Conservation (phyloP, 1,140 invertebrate species). For the Neodiprion lecontei region DNA sequence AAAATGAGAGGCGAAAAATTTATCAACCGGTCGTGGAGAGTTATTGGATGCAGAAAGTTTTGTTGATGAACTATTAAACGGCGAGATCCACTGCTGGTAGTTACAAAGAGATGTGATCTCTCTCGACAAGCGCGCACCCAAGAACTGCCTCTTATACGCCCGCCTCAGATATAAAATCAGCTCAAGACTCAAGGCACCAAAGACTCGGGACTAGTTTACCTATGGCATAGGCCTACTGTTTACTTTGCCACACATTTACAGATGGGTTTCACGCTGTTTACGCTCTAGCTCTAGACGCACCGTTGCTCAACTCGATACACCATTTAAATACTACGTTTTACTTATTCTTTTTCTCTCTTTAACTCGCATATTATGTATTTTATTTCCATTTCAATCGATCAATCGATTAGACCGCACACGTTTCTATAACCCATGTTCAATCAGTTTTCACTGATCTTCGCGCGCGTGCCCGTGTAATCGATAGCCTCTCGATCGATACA, state of each 20-base stretch:
- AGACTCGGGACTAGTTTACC: constrained; percentile 2
- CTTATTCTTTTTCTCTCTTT: no score
- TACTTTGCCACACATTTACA: neutral
- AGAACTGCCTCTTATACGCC: neutral
- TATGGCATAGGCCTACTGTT: neutral
- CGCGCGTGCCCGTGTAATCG: no score
- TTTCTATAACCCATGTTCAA: no score
- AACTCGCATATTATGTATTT: no score
- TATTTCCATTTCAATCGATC: no score
- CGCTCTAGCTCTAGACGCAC: neutral
- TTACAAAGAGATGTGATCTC: neutral
- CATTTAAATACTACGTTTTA: neutral
- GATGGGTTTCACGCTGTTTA: neutral
- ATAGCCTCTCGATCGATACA: no score
- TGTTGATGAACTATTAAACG: neutral
- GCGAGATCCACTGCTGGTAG: neutral
- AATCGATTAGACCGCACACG: no score
- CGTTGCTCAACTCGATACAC: neutral
- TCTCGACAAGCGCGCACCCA: neutral
- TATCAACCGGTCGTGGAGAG: neutral
- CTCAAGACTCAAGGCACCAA: neutral
- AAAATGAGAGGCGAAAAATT: no score
- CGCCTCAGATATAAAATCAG: neutral
- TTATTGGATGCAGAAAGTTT: neutral
- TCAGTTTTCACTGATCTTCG: no score